Evolutionary conservation across 2,113 vertebrate species (phyloP).

Genomic region (Diphyllodes magnificus): DNA sequence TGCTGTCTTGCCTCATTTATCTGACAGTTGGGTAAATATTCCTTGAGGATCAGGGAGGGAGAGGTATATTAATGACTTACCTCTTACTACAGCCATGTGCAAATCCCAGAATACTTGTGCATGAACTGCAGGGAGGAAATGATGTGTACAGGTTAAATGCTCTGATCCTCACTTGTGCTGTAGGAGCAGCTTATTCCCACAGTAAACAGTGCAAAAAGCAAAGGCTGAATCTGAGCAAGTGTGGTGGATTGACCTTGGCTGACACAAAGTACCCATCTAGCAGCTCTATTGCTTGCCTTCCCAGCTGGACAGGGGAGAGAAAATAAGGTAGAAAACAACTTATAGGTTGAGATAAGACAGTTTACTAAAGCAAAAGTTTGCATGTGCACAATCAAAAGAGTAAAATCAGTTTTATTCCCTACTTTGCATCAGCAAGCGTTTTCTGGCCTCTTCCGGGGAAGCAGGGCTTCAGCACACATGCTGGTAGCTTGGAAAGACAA

Average conservation of each 20-base stretch:
- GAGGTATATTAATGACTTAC: background rate
- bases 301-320: background rate
- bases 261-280: background rate
- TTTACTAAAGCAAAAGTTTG: background rate
- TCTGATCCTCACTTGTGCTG: background rate
- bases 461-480: background rate
- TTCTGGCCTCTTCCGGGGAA: background rate
- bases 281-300: background rate
- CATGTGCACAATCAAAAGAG: background rate
- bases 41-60: background rate
- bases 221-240: background rate
- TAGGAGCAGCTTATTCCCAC: background rate
- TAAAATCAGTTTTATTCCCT: background rate
- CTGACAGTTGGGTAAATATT: background rate
- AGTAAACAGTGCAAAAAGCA: background rate
- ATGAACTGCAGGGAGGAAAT: background rate
- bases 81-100: background rate
- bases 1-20: conserved; percentile 10
- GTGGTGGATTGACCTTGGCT: background rate
- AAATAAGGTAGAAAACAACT: background rate
- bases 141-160: background rate
- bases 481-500: background rate
- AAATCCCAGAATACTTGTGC: background rate
- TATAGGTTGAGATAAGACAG: background rate
- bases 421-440: background rate